Base-by-base conservation (phyloP, 2,113 vertebrate genomes). In the Macroglossus sobrinus region DNA sequence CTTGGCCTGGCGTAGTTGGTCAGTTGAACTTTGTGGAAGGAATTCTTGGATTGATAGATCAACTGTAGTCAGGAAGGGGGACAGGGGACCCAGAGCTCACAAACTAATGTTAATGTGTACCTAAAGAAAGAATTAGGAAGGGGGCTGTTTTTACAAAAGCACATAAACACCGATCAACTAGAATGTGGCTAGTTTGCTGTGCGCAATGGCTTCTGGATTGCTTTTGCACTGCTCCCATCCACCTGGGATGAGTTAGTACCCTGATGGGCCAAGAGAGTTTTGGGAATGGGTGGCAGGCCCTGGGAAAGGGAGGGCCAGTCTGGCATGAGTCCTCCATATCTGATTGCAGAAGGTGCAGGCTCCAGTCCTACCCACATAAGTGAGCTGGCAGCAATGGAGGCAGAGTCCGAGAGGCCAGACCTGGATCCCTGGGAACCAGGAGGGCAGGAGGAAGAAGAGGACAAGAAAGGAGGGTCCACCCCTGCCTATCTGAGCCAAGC, bases 401-500 rank as follows among this genome's bases (percentile, higher is more conserved):
- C 75, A 7, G 96, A 78, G 55, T 26, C 90, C 1, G 53, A n/a
- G 63, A 89, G 74, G 8, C 76, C 30, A 6, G 89, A 63, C 71
- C 96, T 90, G 92, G 93, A 97, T 0, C 94, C 97, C 40, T 97
- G 97, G 97, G 97, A 98, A 76, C 95, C 97, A 13, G 97, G 97
- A 84, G 97, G 96, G 69, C 96, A 26, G 94, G 99, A 98, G 89
- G 74, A 95, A 57, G 92, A 96, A 85, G 64, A 95, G 28, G 79
- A 93, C 21, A 96, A 30, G 84, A 97, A 57, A 53, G 91, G 81
- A 82, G 81, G 81, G 24, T 26, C 96, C 18, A 0, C 98, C 64
- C 97, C 94, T 28, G 97, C 69, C 33, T 99, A 99, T 72, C 91
- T 99, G 88, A 79, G 95, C 43, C 88, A 89, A 35, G 98, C 98